phyloP scores from a whole-genome alignment of 1,140 invertebrate genomes.

The Nylanderia fulva region DNA sequence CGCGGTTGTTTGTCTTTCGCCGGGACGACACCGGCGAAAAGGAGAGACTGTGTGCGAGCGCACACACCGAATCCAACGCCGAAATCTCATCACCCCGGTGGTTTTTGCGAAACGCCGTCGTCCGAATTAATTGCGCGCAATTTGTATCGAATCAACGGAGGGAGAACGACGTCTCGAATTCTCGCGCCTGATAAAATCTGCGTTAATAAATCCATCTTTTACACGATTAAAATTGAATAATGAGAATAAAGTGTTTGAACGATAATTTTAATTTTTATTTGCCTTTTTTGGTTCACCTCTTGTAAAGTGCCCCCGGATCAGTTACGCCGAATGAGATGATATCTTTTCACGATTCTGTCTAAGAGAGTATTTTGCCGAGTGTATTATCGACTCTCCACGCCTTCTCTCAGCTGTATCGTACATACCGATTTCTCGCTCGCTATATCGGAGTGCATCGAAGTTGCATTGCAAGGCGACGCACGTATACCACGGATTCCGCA shows the following conservation, averaged over 20 bases:
- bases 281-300: slow-evolving; percentile 16
- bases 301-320: slow-evolving; percentile 25
- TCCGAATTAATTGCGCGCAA: slow-evolving; percentile 33
- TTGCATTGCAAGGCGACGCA: slow-evolving; percentile 39
- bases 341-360: slow-evolving; percentile 8
- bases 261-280: background rate
- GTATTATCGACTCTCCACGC: slow-evolving; percentile 9
- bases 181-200: background rate
- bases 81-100: slow-evolving; percentile 16
- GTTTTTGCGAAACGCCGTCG: slow-evolving; percentile 29
- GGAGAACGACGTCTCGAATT: background rate
- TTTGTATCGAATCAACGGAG: slow-evolving; percentile 6
- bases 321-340: background rate
- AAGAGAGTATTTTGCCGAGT: slow-evolving; percentile 13
- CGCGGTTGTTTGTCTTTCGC: slow-evolving; percentile 35
- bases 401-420: background rate
- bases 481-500: slow-evolving; percentile 29
- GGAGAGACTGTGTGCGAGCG: background rate
- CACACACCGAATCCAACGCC: background rate
- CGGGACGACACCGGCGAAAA: slow-evolving; percentile 6
- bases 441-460: background rate
- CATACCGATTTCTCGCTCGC: slow-evolving; percentile 34
- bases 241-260: background rate
- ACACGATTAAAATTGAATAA: background rate
- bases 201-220: background rate